A percentile compares a stretch with the other conserved stretches of the same genome.
phyloP scores from a whole-genome alignment of 2,797 vertebrate species.

The Ceyx erithaca region DNA sequence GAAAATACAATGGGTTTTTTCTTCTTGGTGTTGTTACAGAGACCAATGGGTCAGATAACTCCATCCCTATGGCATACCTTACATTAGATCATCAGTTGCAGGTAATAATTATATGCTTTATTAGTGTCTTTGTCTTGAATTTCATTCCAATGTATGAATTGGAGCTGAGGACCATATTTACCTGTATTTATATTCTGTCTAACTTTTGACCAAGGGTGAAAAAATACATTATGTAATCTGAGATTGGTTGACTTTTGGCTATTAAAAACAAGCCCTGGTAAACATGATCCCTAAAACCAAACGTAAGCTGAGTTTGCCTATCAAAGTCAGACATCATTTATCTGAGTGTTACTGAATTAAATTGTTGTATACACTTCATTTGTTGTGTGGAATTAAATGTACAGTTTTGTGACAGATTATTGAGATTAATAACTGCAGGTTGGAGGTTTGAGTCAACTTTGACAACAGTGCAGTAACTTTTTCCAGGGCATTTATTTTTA shows the following conservation, averaged over 20 bases:
- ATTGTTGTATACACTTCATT: neutral
- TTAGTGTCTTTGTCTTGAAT: neutral
- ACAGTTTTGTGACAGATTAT: slow-evolving; percentile 22
- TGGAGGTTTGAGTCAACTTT: slow-evolving; percentile 65
- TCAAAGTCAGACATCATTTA: slow-evolving; percentile 35
- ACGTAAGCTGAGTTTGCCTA: slow-evolving; percentile 17
- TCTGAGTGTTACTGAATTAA: neutral
- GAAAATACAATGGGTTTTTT: neutral
- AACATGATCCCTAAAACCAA: slow-evolving; percentile 52
- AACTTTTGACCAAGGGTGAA: slow-evolving; percentile 61
- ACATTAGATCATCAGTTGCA: slow-evolving; percentile 98
- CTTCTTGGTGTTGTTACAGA: slow-evolving; percentile 81
- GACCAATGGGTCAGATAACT: slow-evolving; percentile 98
- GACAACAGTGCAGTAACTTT: slow-evolving; percentile 18
- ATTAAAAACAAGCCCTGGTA: slow-evolving; percentile 60
- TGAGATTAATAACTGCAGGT: slow-evolving; percentile 62
- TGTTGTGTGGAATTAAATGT: slow-evolving; percentile 10
- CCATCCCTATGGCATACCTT: slow-evolving; percentile 99
- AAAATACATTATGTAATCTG: slow-evolving; percentile 53
- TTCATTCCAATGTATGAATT: neutral
- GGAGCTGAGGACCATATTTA: neutral
- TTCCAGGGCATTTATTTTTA: slow-evolving; percentile 75
- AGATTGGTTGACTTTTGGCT: slow-evolving; percentile 66
- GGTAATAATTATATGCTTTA: slow-evolving; percentile 79
- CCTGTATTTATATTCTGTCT: slow-evolving; percentile 43